Base-by-base conservation (phyloP, 2,797 vertebrate species). In the Leptoclinus maculatus region DNA sequence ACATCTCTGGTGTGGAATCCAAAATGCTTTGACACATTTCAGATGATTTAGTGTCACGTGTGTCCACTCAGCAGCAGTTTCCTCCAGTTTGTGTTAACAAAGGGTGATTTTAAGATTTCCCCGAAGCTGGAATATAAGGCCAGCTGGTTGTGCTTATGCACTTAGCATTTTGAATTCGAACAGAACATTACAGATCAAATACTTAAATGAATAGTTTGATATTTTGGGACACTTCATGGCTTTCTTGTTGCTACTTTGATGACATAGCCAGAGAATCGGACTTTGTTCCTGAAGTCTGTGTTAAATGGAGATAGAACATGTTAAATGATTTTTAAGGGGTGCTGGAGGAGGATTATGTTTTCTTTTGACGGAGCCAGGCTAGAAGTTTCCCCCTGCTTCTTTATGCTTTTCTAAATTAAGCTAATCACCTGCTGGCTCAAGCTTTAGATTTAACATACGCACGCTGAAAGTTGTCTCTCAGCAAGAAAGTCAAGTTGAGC, bases 331-430 rank as follows among this genome's bases (percentile, higher is more conserved):
- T 56, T n/a, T 43, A 58, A 32, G n/a, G 64, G 59, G 16, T 13
- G 25, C 17, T 70, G 0, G n/a, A 63, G 17, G 25, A 43, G 60
- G 36, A 43, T 41, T 73, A 45, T 19, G 54, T 64, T 43, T 2
- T 3, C 38, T 65, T 73, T 65, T 21, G 60, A 53, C 19, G 56
- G 21, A 9, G 11, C 17, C 23, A 63, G 32, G 34, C 59, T 23
- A 25, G 39, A 10, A 0, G 27, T 64, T 64, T 74, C 27, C 14
- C 10, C 11, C 39, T 34, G 38, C 1, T 63, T n/a, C 39, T 57
- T 47, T 75, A 59, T 75, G 54, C 13, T 59, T 51, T 75, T 45
- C n/a, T 75, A 59, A 75, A 53, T 17, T 59, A 27, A 51, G 10
- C 34, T 59, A 49, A 58, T 58, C 5, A 1, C 6, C 13, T 38